These are phyloP conservation scores for Leptinotarsa juncta DNA, from an alignment of 2,888 invertebrate species.

Conservation along the genomic window DNA sequence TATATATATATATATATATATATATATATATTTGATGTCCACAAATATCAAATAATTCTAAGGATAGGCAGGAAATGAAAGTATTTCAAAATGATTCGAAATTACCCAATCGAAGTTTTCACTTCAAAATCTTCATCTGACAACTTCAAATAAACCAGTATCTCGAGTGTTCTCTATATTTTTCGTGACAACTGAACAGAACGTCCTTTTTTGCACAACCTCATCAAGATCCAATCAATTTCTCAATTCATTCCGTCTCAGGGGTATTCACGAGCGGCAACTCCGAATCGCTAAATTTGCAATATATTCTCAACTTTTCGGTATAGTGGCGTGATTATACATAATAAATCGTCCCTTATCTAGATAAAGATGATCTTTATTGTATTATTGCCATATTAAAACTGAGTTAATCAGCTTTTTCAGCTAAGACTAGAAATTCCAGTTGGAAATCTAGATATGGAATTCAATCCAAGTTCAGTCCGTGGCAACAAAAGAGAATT, in stretches of 20 bases:
- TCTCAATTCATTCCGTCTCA: too few relatives aligned
- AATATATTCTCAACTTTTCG: neutral
- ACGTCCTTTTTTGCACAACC: neutral
- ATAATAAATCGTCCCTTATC: slow-evolving; percentile 22
- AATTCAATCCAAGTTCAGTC: neutral
- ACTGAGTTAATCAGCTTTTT: neutral
- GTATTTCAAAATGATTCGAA: too few relatives aligned
- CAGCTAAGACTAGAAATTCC: neutral
- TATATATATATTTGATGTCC: too few relatives aligned
- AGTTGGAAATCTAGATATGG: neutral
- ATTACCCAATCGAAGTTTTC: too few relatives aligned
- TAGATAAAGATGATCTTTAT: slow-evolving; percentile 24
- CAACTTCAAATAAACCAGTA: too few relatives aligned
- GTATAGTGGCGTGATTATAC: slow-evolving; percentile 15
- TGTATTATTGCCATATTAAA: slow-evolving; percentile 24
- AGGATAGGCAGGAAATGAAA: too few relatives aligned
- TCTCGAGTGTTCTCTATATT: too few relatives aligned
- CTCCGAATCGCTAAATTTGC: neutral
- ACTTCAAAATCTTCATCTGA: too few relatives aligned
- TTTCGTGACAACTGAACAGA: neutral
- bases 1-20: too few relatives aligned
- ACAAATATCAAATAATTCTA: too few relatives aligned
- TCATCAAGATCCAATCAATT: neutral
- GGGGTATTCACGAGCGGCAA: neutral
- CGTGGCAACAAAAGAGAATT: neutral